Evolutionary conservation across 2,113 vertebrate species (phyloP).

Genomic region (Ceyx melanurus): DNA sequence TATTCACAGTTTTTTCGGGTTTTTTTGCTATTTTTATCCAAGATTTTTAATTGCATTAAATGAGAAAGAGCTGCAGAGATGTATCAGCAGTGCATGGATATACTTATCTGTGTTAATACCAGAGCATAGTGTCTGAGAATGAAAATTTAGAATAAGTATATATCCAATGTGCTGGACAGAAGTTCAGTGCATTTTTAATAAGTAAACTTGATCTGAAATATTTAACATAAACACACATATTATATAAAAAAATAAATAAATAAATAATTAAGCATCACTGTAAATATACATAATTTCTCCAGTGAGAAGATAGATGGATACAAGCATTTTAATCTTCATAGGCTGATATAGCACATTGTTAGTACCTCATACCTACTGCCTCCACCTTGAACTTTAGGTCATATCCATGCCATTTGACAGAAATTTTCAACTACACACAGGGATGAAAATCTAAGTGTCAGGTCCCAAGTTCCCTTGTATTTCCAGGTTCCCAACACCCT

Average conservation of each 20-base stretch:
- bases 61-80: neutral
- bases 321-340: neutral
- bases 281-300: neutral
- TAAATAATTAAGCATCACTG: neutral
- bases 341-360: neutral
- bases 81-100: neutral
- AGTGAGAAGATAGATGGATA: neutral
- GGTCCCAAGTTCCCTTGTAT: neutral
- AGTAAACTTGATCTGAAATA: neutral
- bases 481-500: neutral
- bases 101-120: neutral
- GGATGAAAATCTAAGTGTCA: neutral
- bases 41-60: neutral
- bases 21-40: neutral
- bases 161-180: neutral
- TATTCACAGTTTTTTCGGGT: neutral
- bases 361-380: neutral
- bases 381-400: neutral
- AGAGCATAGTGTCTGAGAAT: neutral
- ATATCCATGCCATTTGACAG: neutral
- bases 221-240: neutral
- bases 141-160: neutral
- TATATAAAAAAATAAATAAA: neutral
- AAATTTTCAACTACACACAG: neutral
- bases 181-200: neutral